A percentile compares a stretch with the other conserved stretches of the same genome.
Evolutionary conservation across 2,797 vertebrate species (phyloP).

Genomic region (Cuniculus paca): DNA sequence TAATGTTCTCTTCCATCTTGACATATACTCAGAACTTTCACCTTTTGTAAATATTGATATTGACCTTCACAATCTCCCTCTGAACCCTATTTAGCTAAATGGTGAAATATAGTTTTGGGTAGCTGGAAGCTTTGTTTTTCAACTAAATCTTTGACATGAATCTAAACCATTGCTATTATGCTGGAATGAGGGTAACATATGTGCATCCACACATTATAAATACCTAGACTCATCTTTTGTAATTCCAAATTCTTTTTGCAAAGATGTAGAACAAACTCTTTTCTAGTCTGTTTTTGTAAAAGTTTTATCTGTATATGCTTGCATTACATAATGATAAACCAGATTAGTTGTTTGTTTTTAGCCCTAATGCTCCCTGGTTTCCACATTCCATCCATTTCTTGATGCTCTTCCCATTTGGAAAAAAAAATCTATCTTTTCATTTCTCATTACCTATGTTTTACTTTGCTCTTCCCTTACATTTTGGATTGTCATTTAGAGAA

Average conservation of each 20-base stretch:
- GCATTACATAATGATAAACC: too few relatives aligned
- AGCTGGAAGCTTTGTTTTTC: background rate
- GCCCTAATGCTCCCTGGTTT: background rate
- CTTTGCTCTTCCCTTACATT: background rate
- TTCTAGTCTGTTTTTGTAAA: background rate
- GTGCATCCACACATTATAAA: background rate
- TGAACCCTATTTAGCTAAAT: background rate
- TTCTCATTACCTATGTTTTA: background rate
- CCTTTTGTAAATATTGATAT: background rate
- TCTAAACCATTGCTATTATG: background rate
- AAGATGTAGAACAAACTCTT: background rate
- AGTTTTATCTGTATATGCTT: too few relatives aligned
- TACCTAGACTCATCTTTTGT: background rate
- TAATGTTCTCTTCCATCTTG: background rate
- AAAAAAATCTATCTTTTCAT: background rate
- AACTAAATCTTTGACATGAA: background rate
- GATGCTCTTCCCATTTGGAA: background rate
- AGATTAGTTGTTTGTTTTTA: background rate
- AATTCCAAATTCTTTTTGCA: background rate
- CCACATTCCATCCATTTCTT: background rate
- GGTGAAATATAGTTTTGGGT: background rate
- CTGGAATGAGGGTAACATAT: background rate
- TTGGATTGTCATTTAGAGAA: background rate
- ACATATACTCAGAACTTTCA: background rate
- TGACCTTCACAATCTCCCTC: background rate